Evolutionary conservation across 2,113 vertebrate genomes (phyloP), one percentile per base, ranked within the genome.

Genomic region (Sclerurus mexicanus): DNA sequence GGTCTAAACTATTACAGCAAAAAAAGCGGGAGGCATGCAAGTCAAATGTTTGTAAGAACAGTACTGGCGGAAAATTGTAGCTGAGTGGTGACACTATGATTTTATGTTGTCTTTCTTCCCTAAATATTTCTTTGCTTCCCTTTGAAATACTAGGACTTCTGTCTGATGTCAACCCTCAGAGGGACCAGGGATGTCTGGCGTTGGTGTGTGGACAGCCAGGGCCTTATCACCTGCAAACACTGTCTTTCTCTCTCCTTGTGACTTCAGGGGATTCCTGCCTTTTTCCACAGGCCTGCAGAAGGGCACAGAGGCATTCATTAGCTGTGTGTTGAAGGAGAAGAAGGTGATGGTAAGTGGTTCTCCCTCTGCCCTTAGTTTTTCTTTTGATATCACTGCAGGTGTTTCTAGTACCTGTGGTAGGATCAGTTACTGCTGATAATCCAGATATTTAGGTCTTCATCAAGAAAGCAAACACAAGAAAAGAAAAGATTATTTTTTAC

Each of bases 311-410:
- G 21, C 22, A 39, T 37, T 37, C n/a, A 28, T 23, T 10, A 59
- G 33, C 20, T 74, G 17, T 0, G 0, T 63, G 18, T 31, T 81
- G 69, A 87, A 55, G 42, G 4, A 62, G 15, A n/a, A 10, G 47
- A 59, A 37, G 35, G 19, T 31, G 79, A 40, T 25, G 28, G 22
- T 79, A 9, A 0, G 0, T 33, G 14, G 3, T 12, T 78, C 39
- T 85, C 17, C 12, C 16, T 68, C 39, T 47, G 21, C 31, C 22
- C 19, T 69, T 20, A 31, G 1, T 20, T 68, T 79, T 66, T 6
- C 27, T 69, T 62, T 74, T 1, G 0, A 2, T 58, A 40, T 27
- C 14, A 12, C 15, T 74, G 25, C 2, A 15, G 16, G 4, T 40
- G 17, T 73, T 79, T 53, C 30, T 35, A 53, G 31, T 24, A 40